Percentiles rank a stretch among this genome's conserved stretches.
These are phyloP conservation scores for Drosophila lacteicornis DNA, from an alignment of 1,140 invertebrate genomes.

Conservation along the genomic window DNA sequence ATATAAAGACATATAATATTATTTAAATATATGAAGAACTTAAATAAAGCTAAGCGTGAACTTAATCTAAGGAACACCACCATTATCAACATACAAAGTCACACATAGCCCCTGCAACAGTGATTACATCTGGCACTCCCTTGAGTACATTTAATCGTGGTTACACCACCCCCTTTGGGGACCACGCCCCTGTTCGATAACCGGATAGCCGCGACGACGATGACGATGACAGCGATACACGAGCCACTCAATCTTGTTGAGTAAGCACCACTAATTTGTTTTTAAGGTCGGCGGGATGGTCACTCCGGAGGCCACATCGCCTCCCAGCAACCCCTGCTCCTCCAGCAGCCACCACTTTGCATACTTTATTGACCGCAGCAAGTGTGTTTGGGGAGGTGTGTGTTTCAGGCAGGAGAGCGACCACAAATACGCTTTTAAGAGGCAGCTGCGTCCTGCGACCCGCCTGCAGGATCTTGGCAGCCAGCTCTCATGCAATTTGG, in stretches of 20 bases:
- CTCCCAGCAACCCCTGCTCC: background rate
- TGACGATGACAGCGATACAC: slow-evolving; percentile 72
- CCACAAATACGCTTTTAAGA: slow-evolving; percentile 74
- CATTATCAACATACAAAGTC: background rate
- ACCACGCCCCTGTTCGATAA: slow-evolving; percentile 10
- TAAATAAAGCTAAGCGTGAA: too few relatives aligned
- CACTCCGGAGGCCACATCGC: slow-evolving; percentile 3
- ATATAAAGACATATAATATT: too few relatives aligned
- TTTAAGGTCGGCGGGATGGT: slow-evolving; percentile 54
- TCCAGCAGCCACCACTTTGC: slow-evolving; percentile 41
- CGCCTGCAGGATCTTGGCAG: slow-evolving; percentile 13
- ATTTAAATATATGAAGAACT: too few relatives aligned
- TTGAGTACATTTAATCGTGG: background rate
- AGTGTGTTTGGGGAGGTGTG: slow-evolving; percentile 27
- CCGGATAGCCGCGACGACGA: slow-evolving; percentile 17
- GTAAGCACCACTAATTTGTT: slow-evolving; percentile 80
- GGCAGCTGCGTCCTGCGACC: slow-evolving; percentile 39
- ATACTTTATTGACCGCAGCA: slow-evolving; percentile 77
- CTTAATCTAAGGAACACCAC: background rate
- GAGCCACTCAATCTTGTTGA: slow-evolving; percentile 75
- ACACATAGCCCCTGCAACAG: background rate
- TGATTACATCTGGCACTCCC: background rate
- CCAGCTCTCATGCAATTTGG: slow-evolving; percentile 69
- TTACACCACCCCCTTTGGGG: background rate
- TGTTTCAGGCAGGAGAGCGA: slow-evolving; percentile 29